Percentiles rank a stretch among this genome's conserved stretches.
Conservation (phyloP, 2,797 vertebrate genomes). For the Denticeps clupeoides region DNA sequence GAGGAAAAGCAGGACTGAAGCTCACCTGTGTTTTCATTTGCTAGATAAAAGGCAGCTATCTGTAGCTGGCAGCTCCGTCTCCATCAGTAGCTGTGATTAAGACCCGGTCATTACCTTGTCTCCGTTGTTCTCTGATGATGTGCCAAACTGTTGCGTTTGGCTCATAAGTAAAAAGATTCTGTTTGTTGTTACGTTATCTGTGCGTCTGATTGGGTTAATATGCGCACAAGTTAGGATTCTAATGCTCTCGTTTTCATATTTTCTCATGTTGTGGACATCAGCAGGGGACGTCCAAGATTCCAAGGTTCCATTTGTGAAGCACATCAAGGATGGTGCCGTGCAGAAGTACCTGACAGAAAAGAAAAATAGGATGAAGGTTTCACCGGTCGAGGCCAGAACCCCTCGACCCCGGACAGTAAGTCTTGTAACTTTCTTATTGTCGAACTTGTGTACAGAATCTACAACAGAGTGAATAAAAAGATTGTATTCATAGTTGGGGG, state of each 20-base stretch:
- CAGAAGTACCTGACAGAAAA: constrained; percentile 32
- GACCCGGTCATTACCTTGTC: constrained; percentile 13
- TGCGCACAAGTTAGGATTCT: no score
- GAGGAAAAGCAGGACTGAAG: background rate
- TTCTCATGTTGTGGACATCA: no score
- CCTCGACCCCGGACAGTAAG: constrained; percentile 41
- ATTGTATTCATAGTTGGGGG: no score
- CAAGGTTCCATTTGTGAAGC: constrained; percentile 31
- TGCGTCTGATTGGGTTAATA: constrained; percentile 27
- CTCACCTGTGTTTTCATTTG: constrained; percentile 10
- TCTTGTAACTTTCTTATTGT: background rate
- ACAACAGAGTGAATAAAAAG: no score
- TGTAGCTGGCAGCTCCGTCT: constrained; percentile 10
- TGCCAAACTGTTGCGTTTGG: constrained; percentile 18
- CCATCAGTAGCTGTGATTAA: constrained; percentile 19
- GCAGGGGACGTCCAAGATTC: constrained; percentile 47
- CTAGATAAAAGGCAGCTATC: constrained; percentile 19
- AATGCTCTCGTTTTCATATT: no score
- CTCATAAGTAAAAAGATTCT: constrained; percentile 9
- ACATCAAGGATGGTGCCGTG: constrained; percentile 33
- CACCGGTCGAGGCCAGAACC: constrained; percentile 30
- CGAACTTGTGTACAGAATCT: no score
- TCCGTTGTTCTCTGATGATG: constrained; percentile 11
- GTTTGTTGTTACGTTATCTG: constrained; percentile 1
- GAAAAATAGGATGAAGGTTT: constrained; percentile 45